phyloP scores from a whole-genome alignment of 2,113 vertebrate species.

The Myrmecobius fasciatus region DNA sequence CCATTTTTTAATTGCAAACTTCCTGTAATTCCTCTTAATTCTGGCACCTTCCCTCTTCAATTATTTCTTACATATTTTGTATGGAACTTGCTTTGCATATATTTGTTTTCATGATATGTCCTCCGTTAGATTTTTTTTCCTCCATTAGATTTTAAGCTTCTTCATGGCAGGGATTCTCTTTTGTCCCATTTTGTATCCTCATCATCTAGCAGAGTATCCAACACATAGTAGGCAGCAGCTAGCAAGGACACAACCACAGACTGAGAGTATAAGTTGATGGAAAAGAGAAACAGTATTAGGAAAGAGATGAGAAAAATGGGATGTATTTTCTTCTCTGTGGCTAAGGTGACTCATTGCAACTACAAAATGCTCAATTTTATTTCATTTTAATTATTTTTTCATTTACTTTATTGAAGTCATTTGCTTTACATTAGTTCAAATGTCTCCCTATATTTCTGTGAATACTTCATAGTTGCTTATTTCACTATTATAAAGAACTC shows the following conservation, averaged over 20 bases:
- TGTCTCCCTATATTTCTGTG: neutral
- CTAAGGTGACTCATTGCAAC: neutral
- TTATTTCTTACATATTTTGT: neutral
- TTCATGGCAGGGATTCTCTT: neutral
- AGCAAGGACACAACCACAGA: neutral
- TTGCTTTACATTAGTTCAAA: neutral
- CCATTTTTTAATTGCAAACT: neutral
- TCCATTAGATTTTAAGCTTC: neutral
- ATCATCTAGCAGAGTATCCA: neutral
- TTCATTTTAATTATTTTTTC: neutral
- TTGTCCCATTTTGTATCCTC: neutral
- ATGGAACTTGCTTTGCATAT: neutral
- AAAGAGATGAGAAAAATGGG: neutral
- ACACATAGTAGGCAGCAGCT: neutral
- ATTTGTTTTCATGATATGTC: neutral
- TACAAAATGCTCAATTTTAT: neutral
- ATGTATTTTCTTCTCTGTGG: neutral
- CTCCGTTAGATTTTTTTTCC: neutral
- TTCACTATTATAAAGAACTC: neutral
- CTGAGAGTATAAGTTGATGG: neutral
- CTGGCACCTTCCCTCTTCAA: neutral
- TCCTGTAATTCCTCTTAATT: neutral
- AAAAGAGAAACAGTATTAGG: neutral
- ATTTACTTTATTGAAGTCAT: neutral
- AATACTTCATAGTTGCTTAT: neutral